phyloP scores from a whole-genome alignment of 2,797 vertebrate species.

The Crax fasciolata region DNA sequence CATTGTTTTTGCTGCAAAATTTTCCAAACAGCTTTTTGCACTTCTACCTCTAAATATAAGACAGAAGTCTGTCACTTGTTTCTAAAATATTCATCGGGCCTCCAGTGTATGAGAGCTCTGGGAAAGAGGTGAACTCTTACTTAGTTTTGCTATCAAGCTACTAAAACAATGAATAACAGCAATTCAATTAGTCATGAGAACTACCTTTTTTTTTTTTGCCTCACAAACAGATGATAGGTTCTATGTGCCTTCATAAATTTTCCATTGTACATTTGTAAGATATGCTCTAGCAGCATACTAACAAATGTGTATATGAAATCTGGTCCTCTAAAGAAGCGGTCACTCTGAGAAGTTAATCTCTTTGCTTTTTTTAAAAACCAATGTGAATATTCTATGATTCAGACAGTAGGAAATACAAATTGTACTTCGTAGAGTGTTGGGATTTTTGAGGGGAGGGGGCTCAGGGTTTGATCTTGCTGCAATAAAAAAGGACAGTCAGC shows the following conservation, averaged over 20 bases:
- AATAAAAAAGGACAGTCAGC: not conserved
- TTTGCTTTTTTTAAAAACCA: not conserved
- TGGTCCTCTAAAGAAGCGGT: not conserved
- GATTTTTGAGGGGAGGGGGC: rapidly evolving
- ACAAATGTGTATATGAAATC: not conserved
- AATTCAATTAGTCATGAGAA: not conserved
- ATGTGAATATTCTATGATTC: not conserved
- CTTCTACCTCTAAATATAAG: not conserved
- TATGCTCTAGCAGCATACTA: not conserved
- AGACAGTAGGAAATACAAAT: not conserved
- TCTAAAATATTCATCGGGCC: not conserved
- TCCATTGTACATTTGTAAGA: rapidly evolving
- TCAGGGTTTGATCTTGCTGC: not conserved
- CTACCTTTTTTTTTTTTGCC: rapidly evolving
- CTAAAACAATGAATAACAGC: not conserved
- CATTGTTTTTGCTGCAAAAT: not conserved
- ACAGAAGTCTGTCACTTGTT: not conserved
- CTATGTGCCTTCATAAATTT: not conserved
- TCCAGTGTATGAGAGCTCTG: not conserved
- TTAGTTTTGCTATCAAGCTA: not conserved
- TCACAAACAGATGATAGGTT: not conserved
- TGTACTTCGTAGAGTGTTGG: not conserved
- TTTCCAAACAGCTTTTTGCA: not conserved
- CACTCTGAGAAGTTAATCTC: not conserved
- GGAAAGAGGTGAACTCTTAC: not conserved